Conservation (phyloP, 2,797 vertebrate species). For the Acanthurus tractus region DNA sequence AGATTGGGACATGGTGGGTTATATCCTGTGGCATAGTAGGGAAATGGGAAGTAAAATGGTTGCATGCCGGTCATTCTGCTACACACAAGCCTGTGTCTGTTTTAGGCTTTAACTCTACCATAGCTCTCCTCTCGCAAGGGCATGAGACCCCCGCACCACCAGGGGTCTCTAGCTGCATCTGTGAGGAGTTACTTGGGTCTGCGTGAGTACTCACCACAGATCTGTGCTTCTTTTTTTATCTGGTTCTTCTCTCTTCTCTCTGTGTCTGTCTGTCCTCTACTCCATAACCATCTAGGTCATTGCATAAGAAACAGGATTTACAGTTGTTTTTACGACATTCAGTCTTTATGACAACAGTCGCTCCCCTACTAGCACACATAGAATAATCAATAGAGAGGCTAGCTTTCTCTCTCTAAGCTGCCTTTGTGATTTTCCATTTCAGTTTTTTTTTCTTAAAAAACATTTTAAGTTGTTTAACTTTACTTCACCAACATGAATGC, state of each 20-base stretch:
- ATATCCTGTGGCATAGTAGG: slow-evolving; percentile 35
- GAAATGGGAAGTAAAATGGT: slow-evolving; percentile 56
- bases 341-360: slow-evolving; percentile 17
- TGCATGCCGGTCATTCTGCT: slow-evolving; percentile 95
- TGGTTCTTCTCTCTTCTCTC: slow-evolving; percentile 48
- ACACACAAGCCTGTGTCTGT: slow-evolving; percentile 99
- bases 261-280: slow-evolving; percentile 34
- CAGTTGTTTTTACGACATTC: slow-evolving; percentile 31
- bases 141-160: slow-evolving; percentile 97
- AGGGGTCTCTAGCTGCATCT: slow-evolving; percentile 98
- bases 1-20: slow-evolving; percentile 31
- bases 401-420: slow-evolving; percentile 31
- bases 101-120: slow-evolving; percentile 95
- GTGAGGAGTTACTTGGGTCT: slow-evolving; percentile 97
- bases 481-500: slow-evolving; percentile 23
- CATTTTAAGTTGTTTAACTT: slow-evolving; percentile 4
- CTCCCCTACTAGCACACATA: slow-evolving; percentile 14
- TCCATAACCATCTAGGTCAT: slow-evolving; percentile 53
- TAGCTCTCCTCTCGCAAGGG: slow-evolving; percentile 96
- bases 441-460: neutral
- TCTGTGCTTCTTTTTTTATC: slow-evolving; percentile 68
- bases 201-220: slow-evolving; percentile 98
- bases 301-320: slow-evolving; percentile 37
- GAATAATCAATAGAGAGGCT: slow-evolving; percentile 8
- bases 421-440: slow-evolving; percentile 18